Percentiles rank a stretch among this genome's conserved stretches.
phyloP scores from a whole-genome alignment of 2,113 vertebrate genomes.

The Marmota monax region DNA sequence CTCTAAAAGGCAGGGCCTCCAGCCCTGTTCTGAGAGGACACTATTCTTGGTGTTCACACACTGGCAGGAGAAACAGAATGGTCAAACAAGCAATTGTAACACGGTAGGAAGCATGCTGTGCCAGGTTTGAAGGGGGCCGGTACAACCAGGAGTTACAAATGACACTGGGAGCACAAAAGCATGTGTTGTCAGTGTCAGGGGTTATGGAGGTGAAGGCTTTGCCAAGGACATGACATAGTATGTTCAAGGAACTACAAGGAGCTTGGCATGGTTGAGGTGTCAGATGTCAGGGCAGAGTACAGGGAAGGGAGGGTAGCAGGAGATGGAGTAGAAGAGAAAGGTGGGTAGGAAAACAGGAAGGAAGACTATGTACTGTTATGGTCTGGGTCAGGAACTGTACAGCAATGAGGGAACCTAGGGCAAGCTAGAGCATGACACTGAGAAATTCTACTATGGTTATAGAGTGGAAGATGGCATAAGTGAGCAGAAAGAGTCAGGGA shows the following conservation, averaged over 20 bases:
- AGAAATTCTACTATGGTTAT: not conserved
- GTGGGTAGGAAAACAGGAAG: not conserved
- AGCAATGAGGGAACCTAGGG: not conserved
- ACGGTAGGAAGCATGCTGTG: not conserved
- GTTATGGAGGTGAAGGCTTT: not conserved
- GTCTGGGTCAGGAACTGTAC: not conserved
- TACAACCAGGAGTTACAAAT: not conserved
- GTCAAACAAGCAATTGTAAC: not conserved
- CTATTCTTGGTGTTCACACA: not conserved
- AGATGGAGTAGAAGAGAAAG: not conserved
- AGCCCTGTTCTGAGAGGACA: not conserved
- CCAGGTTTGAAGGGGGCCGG: not conserved
- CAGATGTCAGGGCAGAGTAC: accelerated
- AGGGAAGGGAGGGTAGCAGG: not conserved
- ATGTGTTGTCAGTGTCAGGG: not conserved
- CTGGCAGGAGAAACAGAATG: not conserved
- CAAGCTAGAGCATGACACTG: not conserved
- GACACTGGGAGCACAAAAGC: not conserved
- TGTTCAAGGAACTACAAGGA: not conserved
- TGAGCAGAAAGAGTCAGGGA: not conserved
- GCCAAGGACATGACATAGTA: not conserved
- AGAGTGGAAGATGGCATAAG: not conserved
- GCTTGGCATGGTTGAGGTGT: not conserved
- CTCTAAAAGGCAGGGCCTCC: not conserved
- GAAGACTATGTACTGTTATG: not conserved